These are phyloP conservation scores for Vanessa cardui DNA, from an alignment of 2,888 invertebrate species.

Conservation along the genomic window DNA sequence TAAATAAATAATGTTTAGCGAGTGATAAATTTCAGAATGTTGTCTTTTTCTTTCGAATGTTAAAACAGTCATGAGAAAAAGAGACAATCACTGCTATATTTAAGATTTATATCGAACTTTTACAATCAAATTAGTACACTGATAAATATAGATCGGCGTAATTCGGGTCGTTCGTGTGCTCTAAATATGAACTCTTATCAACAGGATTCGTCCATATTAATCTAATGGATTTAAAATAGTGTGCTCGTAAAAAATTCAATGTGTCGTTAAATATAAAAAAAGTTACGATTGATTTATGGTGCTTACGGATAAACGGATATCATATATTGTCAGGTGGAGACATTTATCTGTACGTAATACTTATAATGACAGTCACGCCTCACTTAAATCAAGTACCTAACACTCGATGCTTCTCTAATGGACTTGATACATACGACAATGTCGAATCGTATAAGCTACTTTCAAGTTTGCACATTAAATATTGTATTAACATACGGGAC, in stretches of 20 bases:
- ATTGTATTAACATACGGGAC: neutral
- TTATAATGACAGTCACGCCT: constrained; percentile 7
- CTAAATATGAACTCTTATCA: no score
- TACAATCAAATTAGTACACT: no score
- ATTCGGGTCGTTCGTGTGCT: no score
- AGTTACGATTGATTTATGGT: neutral
- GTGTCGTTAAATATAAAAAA: neutral
- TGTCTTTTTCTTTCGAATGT: no score
- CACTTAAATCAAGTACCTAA: constrained; percentile 3
- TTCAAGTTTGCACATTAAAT: neutral
- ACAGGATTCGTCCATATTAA: no score
- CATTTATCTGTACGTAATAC: constrained; percentile 1
- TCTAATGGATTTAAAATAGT: neutral
- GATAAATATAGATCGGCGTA: no score
- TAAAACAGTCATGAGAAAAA: no score
- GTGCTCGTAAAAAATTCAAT: neutral
- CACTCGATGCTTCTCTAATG: constrained; percentile 8
- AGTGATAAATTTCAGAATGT: no score
- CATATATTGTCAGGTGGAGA: neutral
- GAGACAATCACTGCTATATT: no score
- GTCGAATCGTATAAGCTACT: neutral
- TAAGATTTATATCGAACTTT: no score
- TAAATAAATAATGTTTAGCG: no score
- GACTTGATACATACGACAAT: neutral
- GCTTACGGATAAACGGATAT: neutral